These are phyloP conservation scores for Diarsia rubi DNA, from an alignment of 2,888 invertebrate species.

Conservation along the genomic window DNA sequence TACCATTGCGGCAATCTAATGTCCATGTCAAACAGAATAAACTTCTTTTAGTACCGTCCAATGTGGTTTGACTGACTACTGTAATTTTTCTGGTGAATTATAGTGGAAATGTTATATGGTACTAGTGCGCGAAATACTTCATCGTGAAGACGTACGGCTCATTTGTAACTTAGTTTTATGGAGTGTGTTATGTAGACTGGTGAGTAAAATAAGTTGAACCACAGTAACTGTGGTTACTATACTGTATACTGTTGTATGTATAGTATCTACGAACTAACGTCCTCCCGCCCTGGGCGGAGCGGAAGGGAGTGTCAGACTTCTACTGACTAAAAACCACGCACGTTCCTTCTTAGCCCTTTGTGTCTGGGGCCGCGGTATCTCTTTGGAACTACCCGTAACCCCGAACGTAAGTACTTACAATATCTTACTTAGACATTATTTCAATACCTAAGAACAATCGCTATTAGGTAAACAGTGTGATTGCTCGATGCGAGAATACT, in stretches of 20 bases:
- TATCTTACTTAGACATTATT: background rate
- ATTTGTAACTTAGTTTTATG: constrained; percentile 24
- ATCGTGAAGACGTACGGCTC: constrained; percentile 11
- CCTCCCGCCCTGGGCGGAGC: too few species aligned
- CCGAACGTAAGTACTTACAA: too few species aligned
- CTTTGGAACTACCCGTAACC: too few species aligned
- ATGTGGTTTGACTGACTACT: constrained; percentile 17
- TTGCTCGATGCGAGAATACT: background rate
- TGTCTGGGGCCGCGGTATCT: too few species aligned
- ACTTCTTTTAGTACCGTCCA: constrained; percentile 10
- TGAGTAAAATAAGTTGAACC: background rate
- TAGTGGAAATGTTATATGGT: constrained; percentile 40
- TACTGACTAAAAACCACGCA: too few species aligned
- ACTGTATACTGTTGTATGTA: too few species aligned
- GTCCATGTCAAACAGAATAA: background rate
- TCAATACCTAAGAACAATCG: background rate
- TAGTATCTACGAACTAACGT: too few species aligned
- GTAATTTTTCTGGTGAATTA: constrained; percentile 49
- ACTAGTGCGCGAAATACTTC: constrained; percentile 36
- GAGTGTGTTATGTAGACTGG: background rate
- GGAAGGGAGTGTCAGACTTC: too few species aligned
- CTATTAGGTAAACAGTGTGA: background rate
- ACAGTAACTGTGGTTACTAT: too few species aligned
- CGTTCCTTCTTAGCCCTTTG: too few species aligned
- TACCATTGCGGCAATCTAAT: background rate